A percentile compares a stretch with the other conserved stretches of the same genome.
phyloP scores from a whole-genome alignment of 1,140 invertebrate genomes.

The Temnothorax longispinosus region DNA sequence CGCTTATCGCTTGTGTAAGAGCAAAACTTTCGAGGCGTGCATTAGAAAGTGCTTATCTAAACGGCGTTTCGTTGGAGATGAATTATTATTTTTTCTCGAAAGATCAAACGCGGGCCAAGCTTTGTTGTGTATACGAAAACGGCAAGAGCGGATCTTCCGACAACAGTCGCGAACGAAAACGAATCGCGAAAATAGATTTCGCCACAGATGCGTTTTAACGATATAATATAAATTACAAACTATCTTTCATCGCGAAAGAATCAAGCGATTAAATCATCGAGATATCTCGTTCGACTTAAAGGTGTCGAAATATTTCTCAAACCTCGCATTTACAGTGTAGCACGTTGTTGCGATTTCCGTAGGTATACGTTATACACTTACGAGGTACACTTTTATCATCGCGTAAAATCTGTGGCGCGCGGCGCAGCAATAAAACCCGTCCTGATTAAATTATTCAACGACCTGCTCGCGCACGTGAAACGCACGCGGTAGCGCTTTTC shows the following conservation, averaged over 20 bases:
- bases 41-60: constrained; percentile 63
- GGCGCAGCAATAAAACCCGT: constrained; percentile 15
- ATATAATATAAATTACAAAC: not conserved
- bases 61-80: constrained; percentile 3
- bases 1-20: constrained; percentile 56
- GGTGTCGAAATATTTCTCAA: not conserved
- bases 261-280: not conserved
- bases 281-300: not conserved
- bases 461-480: not conserved
- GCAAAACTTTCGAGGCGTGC: constrained; percentile 54
- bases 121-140: not conserved
- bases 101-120: not conserved
- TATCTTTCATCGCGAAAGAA: not conserved
- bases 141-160: not conserved
- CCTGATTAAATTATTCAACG: constrained; percentile 45
- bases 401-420: constrained; percentile 12
- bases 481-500: not conserved
- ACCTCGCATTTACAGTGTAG: not conserved
- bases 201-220: not conserved
- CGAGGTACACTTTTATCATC: constrained; percentile 13
- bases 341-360: not conserved
- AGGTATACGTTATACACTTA: not conserved
- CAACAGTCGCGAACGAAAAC: not conserved
- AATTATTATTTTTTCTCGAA: constrained; percentile 15
- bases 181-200: constrained; percentile 3